Percentiles rank a stretch among this genome's conserved stretches.
These are phyloP conservation scores for Oikopleura dioica DNA, from an alignment of 23 tunicate genomes.

Conservation along the genomic window DNA sequence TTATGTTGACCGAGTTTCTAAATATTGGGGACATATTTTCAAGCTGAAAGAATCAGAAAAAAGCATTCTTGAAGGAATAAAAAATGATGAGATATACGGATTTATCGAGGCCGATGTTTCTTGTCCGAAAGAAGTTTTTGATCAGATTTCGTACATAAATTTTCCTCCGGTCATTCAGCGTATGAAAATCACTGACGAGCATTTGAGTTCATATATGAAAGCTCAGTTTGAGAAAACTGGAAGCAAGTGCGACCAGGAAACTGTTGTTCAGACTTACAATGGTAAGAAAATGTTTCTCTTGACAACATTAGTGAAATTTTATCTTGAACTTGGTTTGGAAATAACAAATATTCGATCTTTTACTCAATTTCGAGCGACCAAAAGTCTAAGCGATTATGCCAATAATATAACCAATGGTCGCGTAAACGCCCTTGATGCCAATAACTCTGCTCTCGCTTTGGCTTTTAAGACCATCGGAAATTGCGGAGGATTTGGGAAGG, in stretches of 20 bases:
- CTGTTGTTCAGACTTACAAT: neutral
- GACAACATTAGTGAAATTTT: neutral
- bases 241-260: neutral
- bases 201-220: neutral
- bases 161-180: constrained; percentile 1
- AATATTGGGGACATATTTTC: neutral
- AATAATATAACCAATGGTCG: neutral
- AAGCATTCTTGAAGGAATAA: neutral
- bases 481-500: neutral
- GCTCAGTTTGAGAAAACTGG: neutral
- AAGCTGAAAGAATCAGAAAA: neutral
- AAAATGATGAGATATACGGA: neutral
- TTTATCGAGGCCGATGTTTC: neutral
- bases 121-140: neutral
- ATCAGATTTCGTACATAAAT: neutral
- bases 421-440: neutral
- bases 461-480: neutral
- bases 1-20: neutral
- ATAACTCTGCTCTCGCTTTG: neutral
- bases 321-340: neutral
- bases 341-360: neutral
- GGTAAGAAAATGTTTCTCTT: neutral
- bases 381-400: neutral
- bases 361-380: neutral
- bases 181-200: neutral